phyloP scores from a whole-genome alignment of 2,113 vertebrate species.

The Loxodonta africana region DNA sequence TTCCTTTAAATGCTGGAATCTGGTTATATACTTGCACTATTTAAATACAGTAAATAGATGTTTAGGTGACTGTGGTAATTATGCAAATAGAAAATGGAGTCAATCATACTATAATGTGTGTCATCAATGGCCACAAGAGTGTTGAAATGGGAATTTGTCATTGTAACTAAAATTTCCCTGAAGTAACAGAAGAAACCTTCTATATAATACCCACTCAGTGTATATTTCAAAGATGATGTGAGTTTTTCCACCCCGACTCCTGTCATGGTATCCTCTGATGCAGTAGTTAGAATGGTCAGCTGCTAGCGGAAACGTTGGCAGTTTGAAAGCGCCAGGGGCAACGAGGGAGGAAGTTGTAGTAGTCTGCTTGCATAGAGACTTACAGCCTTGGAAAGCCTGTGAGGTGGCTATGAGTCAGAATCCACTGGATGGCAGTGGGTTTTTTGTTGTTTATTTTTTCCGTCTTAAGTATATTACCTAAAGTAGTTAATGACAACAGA shows the following conservation, averaged over 20 bases:
- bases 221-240: neutral
- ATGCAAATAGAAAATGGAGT: neutral
- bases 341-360: too few species aligned
- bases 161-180: neutral
- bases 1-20: neutral
- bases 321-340: too few species aligned
- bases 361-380: too few species aligned
- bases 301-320: too few species aligned
- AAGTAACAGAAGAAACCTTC: neutral
- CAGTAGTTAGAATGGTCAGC: neutral
- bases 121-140: neutral
- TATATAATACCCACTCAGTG: neutral
- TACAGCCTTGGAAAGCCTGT: too few species aligned
- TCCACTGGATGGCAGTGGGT: too few species aligned
- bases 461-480: neutral
- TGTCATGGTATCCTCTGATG: neutral
- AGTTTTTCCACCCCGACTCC: neutral
- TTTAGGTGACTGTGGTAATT: neutral
- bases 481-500: neutral
- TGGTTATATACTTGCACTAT: neutral
- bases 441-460: too few species aligned
- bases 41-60: neutral
- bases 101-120: neutral
- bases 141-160: neutral
- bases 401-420: too few species aligned